Evolutionary conservation across 1,140 invertebrate species (phyloP).

Genomic region (Macrostomum lignano): DNA sequence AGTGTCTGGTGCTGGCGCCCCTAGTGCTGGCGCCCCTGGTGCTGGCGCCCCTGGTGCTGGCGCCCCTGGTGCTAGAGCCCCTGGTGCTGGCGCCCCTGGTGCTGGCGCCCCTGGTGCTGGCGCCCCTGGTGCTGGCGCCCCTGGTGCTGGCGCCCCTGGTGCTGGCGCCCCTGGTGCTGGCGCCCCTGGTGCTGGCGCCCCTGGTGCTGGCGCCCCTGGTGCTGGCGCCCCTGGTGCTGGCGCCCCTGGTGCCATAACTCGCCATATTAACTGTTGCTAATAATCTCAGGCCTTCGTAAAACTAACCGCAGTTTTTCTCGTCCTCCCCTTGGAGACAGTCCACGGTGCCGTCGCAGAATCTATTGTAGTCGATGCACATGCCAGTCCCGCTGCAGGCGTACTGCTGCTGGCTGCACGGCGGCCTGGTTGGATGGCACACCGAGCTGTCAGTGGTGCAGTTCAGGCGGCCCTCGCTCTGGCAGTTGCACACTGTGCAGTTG

Average conservation of each 20-base stretch:
- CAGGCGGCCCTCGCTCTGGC: background rate
- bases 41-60: too few relatives aligned
- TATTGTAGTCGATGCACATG: background rate
- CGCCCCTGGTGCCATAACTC: background rate
- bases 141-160: too few relatives aligned
- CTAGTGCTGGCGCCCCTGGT: too few relatives aligned
- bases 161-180: too few relatives aligned
- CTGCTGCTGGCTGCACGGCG: background rate
- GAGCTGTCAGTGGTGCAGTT: constrained; percentile 2
- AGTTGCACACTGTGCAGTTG: too few relatives aligned
- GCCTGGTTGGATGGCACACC: background rate
- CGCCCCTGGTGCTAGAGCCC: too few relatives aligned
- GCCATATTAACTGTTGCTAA: background rate
- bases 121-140: too few relatives aligned
- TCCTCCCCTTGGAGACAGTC: constrained; percentile 9
- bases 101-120: too few relatives aligned
- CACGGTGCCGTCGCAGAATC: constrained; percentile 8
- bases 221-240: background rate
- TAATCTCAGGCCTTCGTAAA: background rate
- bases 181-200: too few relatives aligned
- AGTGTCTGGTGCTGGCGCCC: too few relatives aligned
- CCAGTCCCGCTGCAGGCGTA: background rate
- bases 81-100: too few relatives aligned
- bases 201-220: background rate
- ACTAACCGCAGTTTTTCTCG: constrained; percentile 10